Base-by-base conservation (phyloP, 2,888 invertebrate species). In the Fragum sueziense region DNA sequence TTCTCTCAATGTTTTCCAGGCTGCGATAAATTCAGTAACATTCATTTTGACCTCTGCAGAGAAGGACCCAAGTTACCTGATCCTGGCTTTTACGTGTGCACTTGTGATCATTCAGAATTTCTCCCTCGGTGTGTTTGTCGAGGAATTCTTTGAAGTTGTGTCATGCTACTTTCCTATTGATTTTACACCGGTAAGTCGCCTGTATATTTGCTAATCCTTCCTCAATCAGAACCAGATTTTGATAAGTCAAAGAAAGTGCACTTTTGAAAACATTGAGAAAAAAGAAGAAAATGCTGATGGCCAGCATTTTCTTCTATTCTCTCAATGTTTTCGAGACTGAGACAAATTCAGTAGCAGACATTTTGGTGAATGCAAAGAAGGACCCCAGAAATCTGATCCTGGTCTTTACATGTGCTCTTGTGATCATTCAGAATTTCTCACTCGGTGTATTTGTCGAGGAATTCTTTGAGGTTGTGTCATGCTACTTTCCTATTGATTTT, bases 131-230 rank as follows among this genome's bases (percentile, higher is more conserved):
- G 96, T 97, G 91, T 95, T 98, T 89, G 94, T 95, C 3, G 98
- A 98, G 91, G 98, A 99, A 92, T 96, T 97, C 95, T 99, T 99
- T 94, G 98, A 99, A 94, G 96, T 97, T 7, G 95, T 98, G 67
- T 96, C 98, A 3, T 98, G 98, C 92, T 99, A 99, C 93, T 99
- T 97, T 93, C 99, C 99, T 0, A 96, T 99, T 79, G 98, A 98
- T 93, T 99, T 98, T 89, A 94, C 94, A 86, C 95, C 95, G 59
- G 95, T 95, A 93, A 93, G 94, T 93, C n/a, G n/a, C n/a, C n/a
- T n/a, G n/a, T n/a, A n/a, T n/a, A n/a, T n/a, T n/a, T n/a, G n/a
- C n/a, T n/a, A n/a, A n/a, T n/a, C n/a, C n/a, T n/a, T n/a, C n/a
- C n/a, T n/a, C n/a, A n/a, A n/a, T n/a, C n/a, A n/a, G n/a, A n/a